Base-by-base conservation (phyloP, 2,888 invertebrate genomes). In the Ophion obscuratus region DNA sequence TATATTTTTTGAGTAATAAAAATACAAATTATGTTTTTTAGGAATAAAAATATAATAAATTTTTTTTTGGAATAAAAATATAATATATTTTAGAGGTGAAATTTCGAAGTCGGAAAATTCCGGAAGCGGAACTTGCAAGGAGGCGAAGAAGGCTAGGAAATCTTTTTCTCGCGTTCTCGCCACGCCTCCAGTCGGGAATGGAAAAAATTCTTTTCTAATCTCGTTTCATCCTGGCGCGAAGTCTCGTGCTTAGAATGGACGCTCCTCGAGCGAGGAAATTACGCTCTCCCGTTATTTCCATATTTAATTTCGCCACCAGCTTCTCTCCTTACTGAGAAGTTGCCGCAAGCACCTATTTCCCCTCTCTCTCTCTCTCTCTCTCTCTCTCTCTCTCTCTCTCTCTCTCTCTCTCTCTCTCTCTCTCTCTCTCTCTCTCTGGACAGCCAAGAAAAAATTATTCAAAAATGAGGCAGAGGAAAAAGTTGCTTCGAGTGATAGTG, bases 251-350 rank as follows among this genome's bases (percentile, higher is more conserved):
- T 47, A 78, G 73, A 57, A 40, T 73, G 44, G 61, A 64, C 31
- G 59, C 57, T 53, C 17, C 59, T 59, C 24, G 83, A 77, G 62
- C 68, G 75, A 80, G 76, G 73, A 78, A 81, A 83, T 83, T 88
- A 86, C 87, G 85, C 88, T 88, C 83, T 73, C 85, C 85, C 80
- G 62, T 85, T 83, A 83, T 82, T 85, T 77, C 83, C 62, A 74
- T 80, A 77, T 81, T 87, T 85, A 83, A 85, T 87, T 85, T 81
- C 76, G 67, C 59, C 40, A 73, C 61, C 53, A 64, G 68, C 20
- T 44, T 61, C 74, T 70, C 74, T 74, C 62, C 44, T 61, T 68
- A 44, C 71, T 2, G 67, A 57, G 31, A 62, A 79, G 64, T 71
- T 11, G 67, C 66, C 61, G 36, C 71, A 44, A 24, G 36, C 68